phyloP scores from a whole-genome alignment of 2,888 invertebrate species.

The Lumbricus terrestris region DNA sequence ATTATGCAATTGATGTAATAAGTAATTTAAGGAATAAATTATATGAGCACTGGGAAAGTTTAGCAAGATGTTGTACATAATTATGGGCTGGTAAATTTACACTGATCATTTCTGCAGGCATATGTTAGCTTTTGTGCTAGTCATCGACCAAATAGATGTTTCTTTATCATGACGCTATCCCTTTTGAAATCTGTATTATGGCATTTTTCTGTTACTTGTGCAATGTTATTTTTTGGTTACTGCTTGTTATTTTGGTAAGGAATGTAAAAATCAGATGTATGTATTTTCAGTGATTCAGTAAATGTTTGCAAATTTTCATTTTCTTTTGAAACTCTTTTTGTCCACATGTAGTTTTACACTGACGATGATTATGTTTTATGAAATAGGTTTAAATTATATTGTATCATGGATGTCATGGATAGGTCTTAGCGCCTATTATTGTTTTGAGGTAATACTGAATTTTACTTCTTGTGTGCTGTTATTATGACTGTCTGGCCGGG shows the following conservation, averaged over 20 bases:
- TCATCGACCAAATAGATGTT: not conserved
- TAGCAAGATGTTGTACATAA: not conserved
- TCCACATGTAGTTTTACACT: slow-evolving; percentile 15
- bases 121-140: not conserved
- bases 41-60: too few species aligned
- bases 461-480: not conserved
- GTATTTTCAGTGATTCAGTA: not conserved
- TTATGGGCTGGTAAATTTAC: too few species aligned
- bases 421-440: not conserved
- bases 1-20: not conserved
- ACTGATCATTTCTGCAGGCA: not conserved
- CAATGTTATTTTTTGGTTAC: not conserved
- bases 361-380: slow-evolving; percentile 20
- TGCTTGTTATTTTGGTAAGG: not conserved
- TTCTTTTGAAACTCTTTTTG: not conserved
- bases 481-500: not conserved
- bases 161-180: not conserved
- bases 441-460: not conserved
- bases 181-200: not conserved
- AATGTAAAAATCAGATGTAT: not conserved
- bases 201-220: not conserved
- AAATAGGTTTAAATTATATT: too few species aligned
- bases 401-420: too few species aligned
- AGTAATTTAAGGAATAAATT: not conserved
- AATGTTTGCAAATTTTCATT: not conserved